Evolutionary conservation across 2,113 vertebrate genomes (phyloP).

Genomic region (Falcunculus frontatus): DNA sequence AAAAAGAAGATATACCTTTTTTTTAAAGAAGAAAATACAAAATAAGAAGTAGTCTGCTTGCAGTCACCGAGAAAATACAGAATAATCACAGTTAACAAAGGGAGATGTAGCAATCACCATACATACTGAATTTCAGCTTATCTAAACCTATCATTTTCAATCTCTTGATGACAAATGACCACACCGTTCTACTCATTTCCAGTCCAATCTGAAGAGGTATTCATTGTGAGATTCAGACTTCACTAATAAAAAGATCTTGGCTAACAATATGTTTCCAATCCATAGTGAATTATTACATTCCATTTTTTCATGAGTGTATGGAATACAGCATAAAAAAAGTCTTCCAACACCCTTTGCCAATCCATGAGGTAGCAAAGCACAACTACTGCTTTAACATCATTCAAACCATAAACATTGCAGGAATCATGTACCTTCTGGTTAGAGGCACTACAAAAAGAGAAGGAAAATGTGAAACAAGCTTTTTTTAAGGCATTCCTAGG

Average conservation of each 20-base stretch:
- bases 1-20: not conserved
- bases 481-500: not conserved
- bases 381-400: not conserved
- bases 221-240: constrained; percentile 3
- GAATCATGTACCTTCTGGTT: not conserved
- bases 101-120: not conserved
- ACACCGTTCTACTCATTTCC: not conserved
- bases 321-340: not conserved
- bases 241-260: constrained; percentile 6
- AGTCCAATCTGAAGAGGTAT: not conserved
- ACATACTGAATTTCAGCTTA: not conserved
- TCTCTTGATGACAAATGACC: not conserved
- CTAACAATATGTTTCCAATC: not conserved
- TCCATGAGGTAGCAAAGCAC: not conserved
- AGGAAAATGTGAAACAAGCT: not conserved
- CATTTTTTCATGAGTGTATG: not conserved
- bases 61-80: not conserved
- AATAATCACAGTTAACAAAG: not conserved
- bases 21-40: not conserved
- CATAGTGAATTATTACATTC: not conserved
- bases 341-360: not conserved
- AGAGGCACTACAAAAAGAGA: not conserved
- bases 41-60: not conserved
- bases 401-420: not conserved
- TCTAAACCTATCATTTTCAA: not conserved